Evolutionary conservation across 2,113 vertebrate species (phyloP).

Genomic region (Alaudala cheleensis): DNA sequence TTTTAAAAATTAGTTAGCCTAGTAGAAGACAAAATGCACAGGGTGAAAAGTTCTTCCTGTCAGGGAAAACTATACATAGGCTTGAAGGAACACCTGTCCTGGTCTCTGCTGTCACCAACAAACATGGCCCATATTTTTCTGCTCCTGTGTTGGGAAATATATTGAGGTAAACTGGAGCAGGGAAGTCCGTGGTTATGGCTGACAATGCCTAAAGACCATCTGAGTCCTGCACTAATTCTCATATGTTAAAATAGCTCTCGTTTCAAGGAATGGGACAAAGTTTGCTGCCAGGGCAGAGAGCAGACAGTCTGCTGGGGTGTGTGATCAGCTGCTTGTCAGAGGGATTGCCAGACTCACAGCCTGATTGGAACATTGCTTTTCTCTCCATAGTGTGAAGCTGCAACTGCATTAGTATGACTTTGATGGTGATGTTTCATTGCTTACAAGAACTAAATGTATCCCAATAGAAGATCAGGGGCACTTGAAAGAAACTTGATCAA

Average conservation of each 20-base stretch:
- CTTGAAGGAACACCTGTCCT: not conserved
- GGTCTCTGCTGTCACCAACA: not conserved
- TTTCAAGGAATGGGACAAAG: not conserved
- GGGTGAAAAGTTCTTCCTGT: slow-evolving; percentile 11
- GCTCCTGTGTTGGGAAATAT: not conserved
- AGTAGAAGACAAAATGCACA: slow-evolving; percentile 6
- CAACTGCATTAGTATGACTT: not conserved
- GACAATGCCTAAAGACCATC: not conserved
- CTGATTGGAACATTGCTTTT: not conserved
- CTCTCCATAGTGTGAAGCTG: not conserved
- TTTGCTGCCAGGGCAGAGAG: not conserved
- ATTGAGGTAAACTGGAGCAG: not conserved
- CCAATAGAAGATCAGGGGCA: not conserved
- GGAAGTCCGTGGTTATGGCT: not conserved
- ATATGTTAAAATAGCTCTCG: not conserved
- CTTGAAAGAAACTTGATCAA: not conserved
- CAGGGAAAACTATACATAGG: not conserved
- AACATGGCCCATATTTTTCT: not conserved
- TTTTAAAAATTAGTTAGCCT: slow-evolving; percentile 37
- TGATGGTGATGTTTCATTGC: not conserved
- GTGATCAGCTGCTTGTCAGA: not conserved
- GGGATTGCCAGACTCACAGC: not conserved
- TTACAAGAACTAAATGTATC: not conserved
- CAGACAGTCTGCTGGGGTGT: not conserved
- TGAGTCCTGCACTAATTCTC: not conserved